Conservation (phyloP, 1,140 invertebrate species). For the Aphis gossypii region DNA sequence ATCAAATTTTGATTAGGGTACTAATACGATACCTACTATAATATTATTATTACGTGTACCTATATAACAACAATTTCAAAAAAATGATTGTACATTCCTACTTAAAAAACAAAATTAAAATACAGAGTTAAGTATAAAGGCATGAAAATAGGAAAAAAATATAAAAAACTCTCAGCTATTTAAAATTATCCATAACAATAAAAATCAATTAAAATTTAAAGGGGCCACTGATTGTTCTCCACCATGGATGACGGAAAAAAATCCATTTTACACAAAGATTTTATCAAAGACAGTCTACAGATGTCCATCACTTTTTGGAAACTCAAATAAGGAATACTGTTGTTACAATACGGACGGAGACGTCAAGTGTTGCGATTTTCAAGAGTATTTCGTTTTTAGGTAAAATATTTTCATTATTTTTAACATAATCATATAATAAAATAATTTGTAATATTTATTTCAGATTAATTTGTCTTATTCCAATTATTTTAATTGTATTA, state of each 20-base stretch:
- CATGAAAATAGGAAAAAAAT: not conserved
- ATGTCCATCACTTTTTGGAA: constrained; percentile 21
- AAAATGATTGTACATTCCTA: not conserved
- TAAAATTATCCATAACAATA: not conserved
- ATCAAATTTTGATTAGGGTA: too few relatives aligned
- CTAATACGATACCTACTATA: too few relatives aligned
- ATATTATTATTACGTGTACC: too few relatives aligned
- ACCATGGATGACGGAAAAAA: not conserved
- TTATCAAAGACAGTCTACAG: not conserved
- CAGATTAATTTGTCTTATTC: constrained; percentile 12
- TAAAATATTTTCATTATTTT: not conserved
- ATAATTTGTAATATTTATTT: not conserved
- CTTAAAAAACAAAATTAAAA: not conserved
- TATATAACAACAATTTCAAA: not conserved
- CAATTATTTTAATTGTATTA: not conserved
- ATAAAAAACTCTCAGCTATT: not conserved
- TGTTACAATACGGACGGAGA: constrained; percentile 25
- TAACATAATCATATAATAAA: not conserved
- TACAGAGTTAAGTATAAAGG: not conserved
- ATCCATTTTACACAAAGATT: not conserved
- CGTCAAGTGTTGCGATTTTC: constrained; percentile 17
- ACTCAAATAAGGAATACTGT: constrained; percentile 3
- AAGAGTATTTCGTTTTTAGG: constrained; percentile 14
- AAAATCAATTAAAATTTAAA: not conserved
- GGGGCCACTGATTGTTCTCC: constrained; percentile 1